phyloP scores from a whole-genome alignment of 1,140 invertebrate genomes.

The Drosophila nasuta region DNA sequence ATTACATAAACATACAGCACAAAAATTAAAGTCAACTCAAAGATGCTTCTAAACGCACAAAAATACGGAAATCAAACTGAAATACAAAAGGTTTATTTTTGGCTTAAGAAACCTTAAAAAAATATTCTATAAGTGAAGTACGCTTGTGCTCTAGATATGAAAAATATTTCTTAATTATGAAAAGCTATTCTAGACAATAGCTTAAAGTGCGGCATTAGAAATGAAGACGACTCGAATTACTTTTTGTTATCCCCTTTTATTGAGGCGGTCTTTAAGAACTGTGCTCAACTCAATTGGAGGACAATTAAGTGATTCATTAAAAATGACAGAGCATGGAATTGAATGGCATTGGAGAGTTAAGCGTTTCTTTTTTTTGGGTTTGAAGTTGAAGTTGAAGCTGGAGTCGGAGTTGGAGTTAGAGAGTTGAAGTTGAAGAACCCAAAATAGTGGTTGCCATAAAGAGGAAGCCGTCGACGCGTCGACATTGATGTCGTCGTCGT shows the following conservation, averaged over 20 bases:
- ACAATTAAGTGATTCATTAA: conserved; percentile 84
- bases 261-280: conserved; percentile 45
- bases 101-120: too few relatives aligned
- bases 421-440: conserved; percentile 52
- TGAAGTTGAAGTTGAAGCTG: conserved; percentile 31
- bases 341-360: conserved; percentile 50
- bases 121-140: too few relatives aligned
- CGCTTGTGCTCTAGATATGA: background rate
- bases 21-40: too few relatives aligned
- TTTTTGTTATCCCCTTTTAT: background rate
- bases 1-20: too few relatives aligned
- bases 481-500: conserved; percentile 27
- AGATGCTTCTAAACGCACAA: too few relatives aligned
- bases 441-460: conserved; percentile 61
- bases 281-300: conserved; percentile 52
- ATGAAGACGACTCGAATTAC: conserved; percentile 21
- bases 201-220: conserved; percentile 14
- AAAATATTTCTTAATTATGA: background rate
- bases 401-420: conserved; percentile 23
- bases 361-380: conserved; percentile 33
- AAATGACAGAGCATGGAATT: conserved; percentile 81
- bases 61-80: too few relatives aligned
- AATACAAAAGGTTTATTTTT: too few relatives aligned
- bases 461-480: conserved; percentile 50
- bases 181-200: conserved; percentile 15